Conservation (phyloP, 1,140 invertebrate species). For the Holotrichia oblita region DNA sequence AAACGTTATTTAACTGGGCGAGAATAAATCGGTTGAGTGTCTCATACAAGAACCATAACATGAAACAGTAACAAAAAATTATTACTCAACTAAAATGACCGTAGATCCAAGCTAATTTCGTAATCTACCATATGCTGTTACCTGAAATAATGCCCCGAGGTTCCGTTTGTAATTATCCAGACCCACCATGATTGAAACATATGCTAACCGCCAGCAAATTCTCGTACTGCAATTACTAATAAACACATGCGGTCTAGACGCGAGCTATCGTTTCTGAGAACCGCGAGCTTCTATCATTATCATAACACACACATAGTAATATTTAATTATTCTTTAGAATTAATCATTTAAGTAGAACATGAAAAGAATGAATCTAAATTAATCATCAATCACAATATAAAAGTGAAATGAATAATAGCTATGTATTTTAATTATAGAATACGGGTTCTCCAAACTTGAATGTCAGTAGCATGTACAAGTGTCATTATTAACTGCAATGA, state of each 20-base stretch:
- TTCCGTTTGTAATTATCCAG: not conserved
- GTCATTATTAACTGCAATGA: no score
- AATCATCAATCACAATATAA: no score
- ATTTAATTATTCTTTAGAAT: not conserved
- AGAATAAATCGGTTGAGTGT: no score
- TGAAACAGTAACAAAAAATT: no score
- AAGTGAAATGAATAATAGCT: no score
- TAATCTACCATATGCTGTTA: not conserved
- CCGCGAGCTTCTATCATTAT: not conserved
- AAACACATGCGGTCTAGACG: not conserved
- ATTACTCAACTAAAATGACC: not conserved
- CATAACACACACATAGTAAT: not conserved
- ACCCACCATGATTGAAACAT: slow-evolving; percentile 12
- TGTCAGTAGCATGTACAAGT: no score
- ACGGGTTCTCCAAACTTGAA: no score
- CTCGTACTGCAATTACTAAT: not conserved
- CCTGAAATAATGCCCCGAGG: not conserved
- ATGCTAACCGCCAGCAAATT: not conserved
- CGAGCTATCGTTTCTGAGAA: not conserved
- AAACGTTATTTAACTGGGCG: no score
- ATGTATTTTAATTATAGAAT: no score
- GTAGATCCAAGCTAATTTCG: not conserved
- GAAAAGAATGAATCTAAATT: no score
- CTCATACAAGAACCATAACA: no score
- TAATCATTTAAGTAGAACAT: no score